These are phyloP conservation scores for Myotis pilosus DNA, from an alignment of 2,797 vertebrate species.

Conservation along the genomic window DNA sequence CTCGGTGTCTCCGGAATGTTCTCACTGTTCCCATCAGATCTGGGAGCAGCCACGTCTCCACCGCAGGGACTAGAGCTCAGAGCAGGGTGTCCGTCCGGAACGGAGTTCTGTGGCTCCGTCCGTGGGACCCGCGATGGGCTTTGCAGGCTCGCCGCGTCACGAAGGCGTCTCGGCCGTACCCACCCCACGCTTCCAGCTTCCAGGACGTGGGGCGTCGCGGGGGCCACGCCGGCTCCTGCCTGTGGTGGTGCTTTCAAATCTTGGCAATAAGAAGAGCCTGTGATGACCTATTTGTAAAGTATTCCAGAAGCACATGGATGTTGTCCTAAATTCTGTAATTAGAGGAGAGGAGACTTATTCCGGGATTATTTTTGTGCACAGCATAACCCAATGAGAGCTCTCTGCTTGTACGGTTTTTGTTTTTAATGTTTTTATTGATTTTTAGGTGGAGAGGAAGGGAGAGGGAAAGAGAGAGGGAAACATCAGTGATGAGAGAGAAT, in stretches of 20 bases:
- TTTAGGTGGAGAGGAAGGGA: too few relatives aligned
- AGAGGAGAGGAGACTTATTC: conserved; percentile 8
- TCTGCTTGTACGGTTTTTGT: background rate
- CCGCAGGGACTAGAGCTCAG: too few relatives aligned
- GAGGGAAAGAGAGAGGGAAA: too few relatives aligned
- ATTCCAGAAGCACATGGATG: background rate
- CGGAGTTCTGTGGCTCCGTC: fast-evolving
- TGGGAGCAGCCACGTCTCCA: fast-evolving
- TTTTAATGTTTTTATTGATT: background rate
- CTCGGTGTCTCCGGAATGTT: fast-evolving
- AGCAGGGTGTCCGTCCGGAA: fast-evolving
- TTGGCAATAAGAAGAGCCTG: background rate
- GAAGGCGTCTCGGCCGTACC: fast-evolving
- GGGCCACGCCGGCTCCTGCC: background rate
- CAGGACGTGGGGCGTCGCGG: fast-evolving
- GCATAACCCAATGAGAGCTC: conserved; percentile 57
- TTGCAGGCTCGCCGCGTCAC: too few relatives aligned
- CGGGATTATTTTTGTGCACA: conserved; percentile 31
- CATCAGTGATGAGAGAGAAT: too few relatives aligned
- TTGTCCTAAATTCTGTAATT: conserved; percentile 72
- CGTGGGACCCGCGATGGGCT: too few relatives aligned
- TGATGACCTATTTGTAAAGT: conserved; percentile 65
- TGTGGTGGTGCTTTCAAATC: background rate
- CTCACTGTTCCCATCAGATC: fast-evolving
- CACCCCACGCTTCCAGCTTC: fast-evolving